These are phyloP conservation scores for Cheilosia vulpina DNA, from an alignment of 2,888 invertebrate genomes.

Conservation along the genomic window DNA sequence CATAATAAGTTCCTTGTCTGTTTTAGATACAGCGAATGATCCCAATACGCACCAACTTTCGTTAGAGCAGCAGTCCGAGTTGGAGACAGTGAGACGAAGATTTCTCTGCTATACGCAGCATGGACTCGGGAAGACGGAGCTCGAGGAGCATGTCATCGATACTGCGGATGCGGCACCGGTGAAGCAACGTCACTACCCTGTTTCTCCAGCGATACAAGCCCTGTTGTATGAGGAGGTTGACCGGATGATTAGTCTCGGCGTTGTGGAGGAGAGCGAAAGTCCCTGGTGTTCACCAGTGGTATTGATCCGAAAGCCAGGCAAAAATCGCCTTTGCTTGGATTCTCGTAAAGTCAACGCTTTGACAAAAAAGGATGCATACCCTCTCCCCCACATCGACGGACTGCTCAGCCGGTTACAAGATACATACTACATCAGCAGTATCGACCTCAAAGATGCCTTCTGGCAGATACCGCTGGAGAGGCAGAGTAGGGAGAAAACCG, in stretches of 20 bases:
- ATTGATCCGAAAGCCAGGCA: constrained; percentile 75
- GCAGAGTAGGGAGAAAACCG: constrained; percentile 30
- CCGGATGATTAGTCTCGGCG: too few species aligned
- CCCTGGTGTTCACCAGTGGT: constrained; percentile 38
- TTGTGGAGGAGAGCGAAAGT: background rate
- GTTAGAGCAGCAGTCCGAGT: too few species aligned
- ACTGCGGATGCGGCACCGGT: constrained; percentile 43
- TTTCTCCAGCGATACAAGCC: background rate
- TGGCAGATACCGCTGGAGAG: constrained; percentile 10
- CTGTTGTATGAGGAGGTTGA: too few species aligned
- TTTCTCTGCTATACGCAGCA: constrained; percentile 18
- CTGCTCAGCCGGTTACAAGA: constrained; percentile 2
- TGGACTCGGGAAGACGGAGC: constrained; percentile 15
- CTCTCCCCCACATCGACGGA: constrained; percentile 24
- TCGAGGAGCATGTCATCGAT: constrained; percentile 12
- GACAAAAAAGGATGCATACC: constrained; percentile 26
- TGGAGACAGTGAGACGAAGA: background rate
- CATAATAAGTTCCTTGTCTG: too few species aligned
- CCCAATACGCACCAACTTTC: too few species aligned
- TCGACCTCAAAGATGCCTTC: background rate
- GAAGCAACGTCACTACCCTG: constrained; percentile 70
- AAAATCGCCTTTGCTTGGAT: background rate
- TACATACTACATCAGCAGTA: constrained; percentile 5
- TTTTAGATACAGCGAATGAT: too few species aligned
- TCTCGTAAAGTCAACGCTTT: background rate